These are phyloP conservation scores for Craseonycteris thonglongyai DNA, from an alignment of 2,113 vertebrate species.

Conservation along the genomic window DNA sequence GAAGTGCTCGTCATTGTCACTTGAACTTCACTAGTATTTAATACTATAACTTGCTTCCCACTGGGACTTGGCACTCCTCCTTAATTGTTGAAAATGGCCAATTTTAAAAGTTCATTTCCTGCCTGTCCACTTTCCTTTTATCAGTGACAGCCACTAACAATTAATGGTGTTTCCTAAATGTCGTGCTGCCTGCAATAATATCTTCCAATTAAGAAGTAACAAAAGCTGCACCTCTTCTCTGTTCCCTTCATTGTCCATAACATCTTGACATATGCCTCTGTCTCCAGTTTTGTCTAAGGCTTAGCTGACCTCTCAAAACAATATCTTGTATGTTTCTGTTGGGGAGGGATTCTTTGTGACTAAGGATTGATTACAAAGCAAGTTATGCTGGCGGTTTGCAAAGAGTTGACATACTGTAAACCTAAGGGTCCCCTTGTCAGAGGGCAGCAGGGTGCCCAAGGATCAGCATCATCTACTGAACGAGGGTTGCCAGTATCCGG, in stretches of 20 bases:
- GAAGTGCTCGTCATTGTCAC: neutral
- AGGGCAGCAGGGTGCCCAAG: neutral
- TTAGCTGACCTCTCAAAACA: neutral
- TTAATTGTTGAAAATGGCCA: conserved; percentile 5
- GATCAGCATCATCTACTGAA: neutral
- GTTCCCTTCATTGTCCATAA: neutral
- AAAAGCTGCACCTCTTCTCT: neutral
- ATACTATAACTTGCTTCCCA: neutral
- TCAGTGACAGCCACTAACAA: conserved; percentile 42
- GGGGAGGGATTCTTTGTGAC: neutral
- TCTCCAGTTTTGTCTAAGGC: neutral
- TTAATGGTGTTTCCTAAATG: conserved; percentile 32
- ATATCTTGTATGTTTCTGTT: neutral
- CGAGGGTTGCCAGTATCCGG: neutral
- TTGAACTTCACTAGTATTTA: neutral
- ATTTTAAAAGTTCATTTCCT: neutral
- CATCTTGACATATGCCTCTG: conserved; percentile 15
- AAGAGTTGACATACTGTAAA: neutral
- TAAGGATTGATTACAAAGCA: neutral
- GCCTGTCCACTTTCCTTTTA: neutral
- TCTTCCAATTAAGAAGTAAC: conserved; percentile 45
- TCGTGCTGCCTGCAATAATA: conserved; percentile 30
- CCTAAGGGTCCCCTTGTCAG: neutral
- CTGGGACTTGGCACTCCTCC: too few species aligned
- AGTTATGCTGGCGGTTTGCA: neutral